A percentile compares a stretch with the other conserved stretches of the same genome.
These are phyloP conservation scores for Apotomis betuletana DNA, from an alignment of 2,888 invertebrate species.

Conservation along the genomic window DNA sequence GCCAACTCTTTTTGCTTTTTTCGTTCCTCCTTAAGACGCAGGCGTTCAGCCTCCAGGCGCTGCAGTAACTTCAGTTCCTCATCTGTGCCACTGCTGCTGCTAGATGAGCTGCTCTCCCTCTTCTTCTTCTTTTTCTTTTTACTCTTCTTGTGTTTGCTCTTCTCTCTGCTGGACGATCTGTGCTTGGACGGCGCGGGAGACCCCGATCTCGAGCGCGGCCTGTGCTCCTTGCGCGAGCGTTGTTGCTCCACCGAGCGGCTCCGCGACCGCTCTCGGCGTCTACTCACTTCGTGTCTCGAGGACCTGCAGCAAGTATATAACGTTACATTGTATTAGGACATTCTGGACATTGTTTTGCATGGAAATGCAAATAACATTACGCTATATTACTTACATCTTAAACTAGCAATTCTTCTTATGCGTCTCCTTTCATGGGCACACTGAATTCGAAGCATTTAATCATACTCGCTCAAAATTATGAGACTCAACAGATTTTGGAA, in stretches of 20 bases:
- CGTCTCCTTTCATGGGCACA: neutral
- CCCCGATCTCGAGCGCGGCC: conserved; percentile 50
- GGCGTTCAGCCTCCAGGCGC: conserved; percentile 88
- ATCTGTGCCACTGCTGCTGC: conserved; percentile 70
- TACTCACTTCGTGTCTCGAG: conserved; percentile 58
- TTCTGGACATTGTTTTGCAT: conserved; percentile 4
- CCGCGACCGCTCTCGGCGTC: conserved; percentile 54
- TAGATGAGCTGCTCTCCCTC: conserved; percentile 59
- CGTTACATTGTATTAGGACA: conserved; percentile 22
- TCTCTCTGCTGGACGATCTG: conserved; percentile 57
- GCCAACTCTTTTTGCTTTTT: conserved; percentile 87
- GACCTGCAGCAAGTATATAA: conserved; percentile 58
- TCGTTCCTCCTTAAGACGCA: conserved; percentile 85
- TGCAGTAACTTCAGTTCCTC: conserved; percentile 87
- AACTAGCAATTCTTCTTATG: neutral
- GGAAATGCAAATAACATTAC: neutral
- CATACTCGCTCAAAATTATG: neutral
- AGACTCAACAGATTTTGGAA: neutral
- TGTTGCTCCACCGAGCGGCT: conserved; percentile 57
- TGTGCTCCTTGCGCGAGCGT: conserved; percentile 52
- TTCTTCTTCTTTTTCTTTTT: conserved; percentile 67
- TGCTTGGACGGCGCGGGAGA: conserved; percentile 52
- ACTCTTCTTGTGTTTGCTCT: conserved; percentile 61
- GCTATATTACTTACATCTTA: conserved; percentile 19
- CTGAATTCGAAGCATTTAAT: neutral